Evolutionary conservation across 64 coral and sea anemone genomes (phyloP), one percentile per base, ranked within the genome.

Genomic region (Actinia tenebrosa): DNA sequence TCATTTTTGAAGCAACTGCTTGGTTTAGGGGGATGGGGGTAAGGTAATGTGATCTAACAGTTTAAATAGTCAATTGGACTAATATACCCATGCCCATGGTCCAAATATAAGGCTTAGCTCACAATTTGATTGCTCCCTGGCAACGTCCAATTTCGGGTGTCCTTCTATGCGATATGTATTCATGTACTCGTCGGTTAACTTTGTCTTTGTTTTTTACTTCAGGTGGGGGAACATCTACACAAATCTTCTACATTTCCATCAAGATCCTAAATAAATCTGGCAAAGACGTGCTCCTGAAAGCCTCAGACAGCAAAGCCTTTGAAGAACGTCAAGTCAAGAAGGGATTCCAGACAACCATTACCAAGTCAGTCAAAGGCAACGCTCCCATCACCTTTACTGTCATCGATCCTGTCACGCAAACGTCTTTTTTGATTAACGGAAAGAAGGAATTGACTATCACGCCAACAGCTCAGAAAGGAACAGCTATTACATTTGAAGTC

Each of bases 191-290:
- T 66, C 4, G 60, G n/a, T n/a, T 23, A 20, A 66, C 7, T 66
- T 5, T 5, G n/a, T 23, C n/a, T 6, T 66, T 9, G 4, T 66
- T 20, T 66, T 3, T 66, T n/a, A 23, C 63, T 1, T n/a, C 63
- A 23, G 63, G 63, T 23, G 7, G 20, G 1, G 63, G 63, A 66
- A 66, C 63, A 22, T 23, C 63, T 1, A 56, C 86, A 53, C 62
- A 87, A n/a, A 89, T 86, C 16, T 89, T 89, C 43, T 96, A 84
- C 26, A 84, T 97, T 37, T 81, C 88, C 42, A 15, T 97, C 79
- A 93, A 88, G 71, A 85, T 97, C 59, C 9, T 97, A 8, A 97
- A 93, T 85, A 90, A 88, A 54, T 90, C 91, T 0, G 91, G 88
- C 25, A 93, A 97, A 84, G 83, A 84, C 22, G 53, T 93, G 19